Percentiles rank a stretch among this genome's conserved stretches.
These are phyloP conservation scores for Chrysomallon squamiferum DNA, from an alignment of 1,140 invertebrate species.

Conservation along the genomic window DNA sequence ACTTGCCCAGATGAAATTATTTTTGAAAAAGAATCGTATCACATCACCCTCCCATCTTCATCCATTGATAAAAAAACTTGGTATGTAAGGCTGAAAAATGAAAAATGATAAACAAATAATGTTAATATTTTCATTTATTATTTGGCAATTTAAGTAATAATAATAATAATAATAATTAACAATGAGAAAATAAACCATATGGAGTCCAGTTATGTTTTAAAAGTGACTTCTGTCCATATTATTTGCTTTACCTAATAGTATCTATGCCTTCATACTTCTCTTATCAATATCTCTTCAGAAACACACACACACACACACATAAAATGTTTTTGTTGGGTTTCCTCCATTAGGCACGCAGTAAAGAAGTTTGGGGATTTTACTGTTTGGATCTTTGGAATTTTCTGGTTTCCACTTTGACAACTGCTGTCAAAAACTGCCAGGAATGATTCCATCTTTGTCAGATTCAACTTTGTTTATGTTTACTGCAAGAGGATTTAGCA, in stretches of 20 bases:
- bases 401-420: conserved; percentile 54
- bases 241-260: too few relatives aligned
- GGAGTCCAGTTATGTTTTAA: too few relatives aligned
- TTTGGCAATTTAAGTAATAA: too few relatives aligned
- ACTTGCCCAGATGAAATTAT: conserved; percentile 68
- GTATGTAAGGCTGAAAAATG: conserved; percentile 65
- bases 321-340: conserved; percentile 77
- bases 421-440: conserved; percentile 41
- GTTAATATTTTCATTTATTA: too few relatives aligned
- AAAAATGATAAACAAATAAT: too few relatives aligned
- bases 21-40: conserved; percentile 84
- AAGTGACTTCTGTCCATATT: too few relatives aligned
- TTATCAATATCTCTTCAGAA: too few relatives aligned
- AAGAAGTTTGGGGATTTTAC: conserved; percentile 64
- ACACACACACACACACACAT: too few relatives aligned
- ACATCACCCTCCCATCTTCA: conserved; percentile 76
- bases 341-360: conserved; percentile 71
- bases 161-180: too few relatives aligned
- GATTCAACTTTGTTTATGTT: conserved; percentile 50
- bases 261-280: too few relatives aligned
- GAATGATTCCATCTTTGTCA: conserved; percentile 59
- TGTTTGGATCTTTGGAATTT: conserved; percentile 36
- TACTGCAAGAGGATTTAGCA: conserved; percentile 56
- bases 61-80: conserved; percentile 79
- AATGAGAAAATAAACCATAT: too few relatives aligned